Conservation (phyloP, 2,888 invertebrate genomes). For the Xestobium rufovillosum region DNA sequence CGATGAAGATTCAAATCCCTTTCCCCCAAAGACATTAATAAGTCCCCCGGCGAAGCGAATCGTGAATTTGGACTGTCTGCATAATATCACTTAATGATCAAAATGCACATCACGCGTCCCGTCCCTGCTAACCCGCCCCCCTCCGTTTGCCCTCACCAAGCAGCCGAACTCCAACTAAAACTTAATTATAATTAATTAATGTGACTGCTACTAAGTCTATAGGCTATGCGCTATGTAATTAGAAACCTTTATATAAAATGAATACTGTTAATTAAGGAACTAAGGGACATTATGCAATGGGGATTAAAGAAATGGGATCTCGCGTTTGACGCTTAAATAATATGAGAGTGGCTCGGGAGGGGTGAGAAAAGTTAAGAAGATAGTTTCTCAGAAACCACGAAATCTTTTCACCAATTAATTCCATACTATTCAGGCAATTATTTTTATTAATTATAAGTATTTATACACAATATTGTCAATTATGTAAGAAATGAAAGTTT, state of each 20-base stretch:
- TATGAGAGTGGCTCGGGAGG: no score
- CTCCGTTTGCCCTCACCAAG: slow-evolving; percentile 47
- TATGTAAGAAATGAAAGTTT: no score
- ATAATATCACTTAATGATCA: slow-evolving; percentile 40
- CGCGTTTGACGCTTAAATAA: no score
- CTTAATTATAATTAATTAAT: slow-evolving; percentile 70
- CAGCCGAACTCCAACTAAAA: slow-evolving; percentile 56
- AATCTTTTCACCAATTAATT: no score
- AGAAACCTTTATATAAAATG: slow-evolving; percentile 55
- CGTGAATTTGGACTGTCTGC: slow-evolving; percentile 34
- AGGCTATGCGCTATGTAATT: slow-evolving; percentile 51
- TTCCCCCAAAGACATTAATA: no score
- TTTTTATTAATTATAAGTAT: no score
- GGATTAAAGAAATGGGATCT: slow-evolving; percentile 15
- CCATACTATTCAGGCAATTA: no score
- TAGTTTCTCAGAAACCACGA: no score
- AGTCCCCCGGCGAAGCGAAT: no score
- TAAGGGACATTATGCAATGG: slow-evolving; percentile 49
- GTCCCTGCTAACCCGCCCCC: slow-evolving; percentile 37
- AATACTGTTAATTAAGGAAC: slow-evolving; percentile 53
- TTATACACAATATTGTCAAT: no score
- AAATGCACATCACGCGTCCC: slow-evolving; percentile 42
- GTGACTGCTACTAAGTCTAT: slow-evolving; percentile 42
- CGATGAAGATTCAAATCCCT: no score
- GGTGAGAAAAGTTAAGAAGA: no score